Evolutionary conservation across 2,113 vertebrate genomes (phyloP), one percentile per base, ranked within the genome.

Genomic region (Fulmarus glacialis): DNA sequence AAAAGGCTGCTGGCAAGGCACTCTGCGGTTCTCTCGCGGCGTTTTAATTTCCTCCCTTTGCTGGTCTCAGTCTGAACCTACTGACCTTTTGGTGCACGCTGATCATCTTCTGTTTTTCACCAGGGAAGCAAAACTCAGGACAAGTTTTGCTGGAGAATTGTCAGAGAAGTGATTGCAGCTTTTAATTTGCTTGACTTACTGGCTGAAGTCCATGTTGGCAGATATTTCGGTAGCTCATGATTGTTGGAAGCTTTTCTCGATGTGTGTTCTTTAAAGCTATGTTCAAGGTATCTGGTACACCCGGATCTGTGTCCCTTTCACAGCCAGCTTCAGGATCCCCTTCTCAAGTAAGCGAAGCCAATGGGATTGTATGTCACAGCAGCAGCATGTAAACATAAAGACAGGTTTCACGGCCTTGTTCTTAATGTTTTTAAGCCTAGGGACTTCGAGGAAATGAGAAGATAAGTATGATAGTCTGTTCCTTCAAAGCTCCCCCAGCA

Each of bases 121-220:
- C 38, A 34, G 82, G 53, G 53, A 83, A 72, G 66, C 38, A 82
- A 80, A 80, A 50, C 71, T 45, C 12, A 2, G 62, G 53, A 45
- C 67, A 66, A 88, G 67, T 83, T 89, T 86, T 92, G 55, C 92
- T 91, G 78, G 82, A 93, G 92, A 64, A 29, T 20, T 93, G 71
- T 94, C 92, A 89, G 92, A 34, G 71, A 89, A 92, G 50, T 1
- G 47, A 67, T 77, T 81, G 87, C 85, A 95, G 85, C 82, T 94
- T 93, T 97, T 95, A 89, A 96, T 95, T 92, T 95, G 75, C 94
- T 81, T 62, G 74, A 40, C 71, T 90, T n/a, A 0, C 95, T 95
- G 93, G 93, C 97, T 23, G 42, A 62, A 67, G 50, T 77, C 90
- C 92, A 78, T 4, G 18, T 17, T 96, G 95, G 96, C 92, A 89